A percentile compares a stretch with the other conserved stretches of the same genome.
Evolutionary conservation across 2,797 vertebrate genomes (phyloP).

Genomic region (Loriculus beryllinus): DNA sequence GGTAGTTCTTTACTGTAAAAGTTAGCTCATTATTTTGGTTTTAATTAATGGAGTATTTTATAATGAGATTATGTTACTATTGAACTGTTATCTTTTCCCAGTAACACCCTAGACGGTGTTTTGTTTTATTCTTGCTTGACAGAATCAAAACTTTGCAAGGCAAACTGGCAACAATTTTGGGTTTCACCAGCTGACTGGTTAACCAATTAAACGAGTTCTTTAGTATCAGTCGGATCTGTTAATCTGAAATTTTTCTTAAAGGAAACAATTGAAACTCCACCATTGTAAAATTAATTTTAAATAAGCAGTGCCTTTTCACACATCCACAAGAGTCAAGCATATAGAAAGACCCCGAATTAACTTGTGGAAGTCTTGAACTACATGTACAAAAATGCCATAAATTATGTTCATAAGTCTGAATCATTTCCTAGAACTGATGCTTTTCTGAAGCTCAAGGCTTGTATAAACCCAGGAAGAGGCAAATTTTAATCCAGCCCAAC

Average conservation of each 20-base stretch:
- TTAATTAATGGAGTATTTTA: not conserved
- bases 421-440: not conserved
- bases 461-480: not conserved
- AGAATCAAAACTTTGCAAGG: not conserved
- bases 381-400: not conserved
- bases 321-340: rapidly evolving
- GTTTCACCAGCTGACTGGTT: not conserved
- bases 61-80: not conserved
- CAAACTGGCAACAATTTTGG: not conserved
- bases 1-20: not conserved
- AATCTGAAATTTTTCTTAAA: not conserved
- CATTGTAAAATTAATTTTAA: not conserved
- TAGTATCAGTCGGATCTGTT: not conserved
- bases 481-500: not conserved
- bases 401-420: not conserved
- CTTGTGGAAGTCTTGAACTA: not conserved
- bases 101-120: not conserved
- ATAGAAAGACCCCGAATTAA: not conserved
- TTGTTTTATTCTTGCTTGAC: not conserved
- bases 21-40: not conserved
- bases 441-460: not conserved
- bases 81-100: not conserved
- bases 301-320: not conserved
- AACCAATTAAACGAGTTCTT: not conserved
- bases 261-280: not conserved